Evolutionary conservation across 2,888 invertebrate genomes (phyloP), one percentile per base, ranked within the genome.

Genomic region (Teleogryllus oceanicus): DNA sequence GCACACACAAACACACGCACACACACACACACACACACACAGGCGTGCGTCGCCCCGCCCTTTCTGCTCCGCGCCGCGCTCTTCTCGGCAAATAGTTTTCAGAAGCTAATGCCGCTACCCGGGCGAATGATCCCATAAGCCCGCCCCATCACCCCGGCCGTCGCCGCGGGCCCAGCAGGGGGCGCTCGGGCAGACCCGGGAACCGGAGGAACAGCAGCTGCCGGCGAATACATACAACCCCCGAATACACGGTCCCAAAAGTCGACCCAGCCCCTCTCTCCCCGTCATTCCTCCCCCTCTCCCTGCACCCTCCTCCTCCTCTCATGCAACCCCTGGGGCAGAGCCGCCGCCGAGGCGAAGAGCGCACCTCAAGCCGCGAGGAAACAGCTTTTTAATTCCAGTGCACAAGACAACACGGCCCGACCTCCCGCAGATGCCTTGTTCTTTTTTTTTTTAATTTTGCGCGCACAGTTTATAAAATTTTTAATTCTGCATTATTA

Each of bases 51-150:
- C 62, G 16, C 62, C n/a, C 4, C 16, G n/a, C 16, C 4, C 62
- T 62, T 16, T n/a, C 62, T n/a, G 16, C 16, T 18, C 62, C 4
- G 62, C n/a, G 4, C 62, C 62, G n/a, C n/a, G 3, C 62, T n/a
- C 16, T 62, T 62, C 62, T 62, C 62, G 8, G 62, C 62, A 62
- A 62, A 62, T 62, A 62, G 62, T 62, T 62, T 62, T 62, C 62
- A 62, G 62, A 62, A 62, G 62, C 62, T 62, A 62, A 62, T 62
- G n/a, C 62, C 62, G 11, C 62, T n/a, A 62, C 62, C 62, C 16
- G 62, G 62, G 62, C 62, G 62, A 62, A 62, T 62, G 62, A 62
- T 62, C 62, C 62, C n/a, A 62, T 62, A 62, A 62, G 62, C 62
- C n/a, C 62, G n/a, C 62, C 62, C 62, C 62, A 62, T 62, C 62